phyloP scores from a whole-genome alignment of 2,797 vertebrate species.

The Heliangelus exortis region DNA sequence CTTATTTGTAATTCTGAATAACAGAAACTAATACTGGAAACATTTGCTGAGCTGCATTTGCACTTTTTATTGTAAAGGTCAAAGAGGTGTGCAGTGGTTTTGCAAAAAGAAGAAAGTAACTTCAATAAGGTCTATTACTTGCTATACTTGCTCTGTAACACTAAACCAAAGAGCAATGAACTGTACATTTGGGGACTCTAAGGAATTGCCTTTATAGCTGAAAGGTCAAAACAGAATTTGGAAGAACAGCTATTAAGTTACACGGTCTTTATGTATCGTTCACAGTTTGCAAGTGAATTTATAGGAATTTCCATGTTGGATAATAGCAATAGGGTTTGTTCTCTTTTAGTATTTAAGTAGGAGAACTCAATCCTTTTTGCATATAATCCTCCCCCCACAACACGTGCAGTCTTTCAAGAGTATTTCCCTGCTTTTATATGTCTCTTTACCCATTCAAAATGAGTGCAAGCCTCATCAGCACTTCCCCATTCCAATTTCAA shows the following conservation, averaged over 20 bases:
- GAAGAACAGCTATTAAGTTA: conserved; percentile 66
- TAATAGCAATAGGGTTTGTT: conserved; percentile 3
- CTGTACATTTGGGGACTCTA: conserved; percentile 58
- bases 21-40: conserved; percentile 54
- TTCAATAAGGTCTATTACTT: conserved; percentile 43
- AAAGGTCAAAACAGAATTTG: conserved; percentile 65
- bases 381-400: not conserved
- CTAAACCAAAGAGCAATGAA: conserved; percentile 62
- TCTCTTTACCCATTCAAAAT: not conserved
- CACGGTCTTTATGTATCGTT: conserved; percentile 34
- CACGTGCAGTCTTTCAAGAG: not conserved
- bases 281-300: conserved; percentile 53
- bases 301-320: not conserved
- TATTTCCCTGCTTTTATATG: not conserved
- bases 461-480: not conserved
- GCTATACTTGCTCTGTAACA: conserved; percentile 35
- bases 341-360: not conserved
- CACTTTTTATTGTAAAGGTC: conserved; percentile 46
- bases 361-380: not conserved
- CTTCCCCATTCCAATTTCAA: not conserved
- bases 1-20: conserved; percentile 16
- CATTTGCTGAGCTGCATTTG: conserved; percentile 30
- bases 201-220: conserved; percentile 70
- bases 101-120: not conserved
- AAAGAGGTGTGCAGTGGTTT: conserved; percentile 27